A percentile compares a stretch with the other conserved stretches of the same genome.
These are phyloP conservation scores for Apotomis capreana DNA, from an alignment of 2,888 invertebrate genomes.

Conservation along the genomic window DNA sequence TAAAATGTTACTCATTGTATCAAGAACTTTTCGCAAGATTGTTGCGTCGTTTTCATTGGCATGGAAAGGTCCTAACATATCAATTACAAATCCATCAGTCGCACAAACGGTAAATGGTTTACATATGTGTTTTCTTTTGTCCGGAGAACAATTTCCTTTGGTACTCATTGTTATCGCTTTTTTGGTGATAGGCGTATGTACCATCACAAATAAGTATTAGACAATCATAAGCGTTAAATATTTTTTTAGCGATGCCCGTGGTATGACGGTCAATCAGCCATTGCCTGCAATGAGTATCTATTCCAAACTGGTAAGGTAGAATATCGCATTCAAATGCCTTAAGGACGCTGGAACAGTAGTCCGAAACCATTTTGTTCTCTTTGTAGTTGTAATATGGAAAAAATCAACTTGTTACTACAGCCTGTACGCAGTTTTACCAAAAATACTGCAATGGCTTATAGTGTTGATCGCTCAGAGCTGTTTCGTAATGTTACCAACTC, in stretches of 20 bases:
- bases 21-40: slow-evolving; percentile 9
- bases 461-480: slow-evolving; percentile 4
- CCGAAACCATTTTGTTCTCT: slow-evolving; percentile 8
- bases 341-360: slow-evolving; percentile 6
- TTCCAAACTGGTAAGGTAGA: slow-evolving; percentile 6
- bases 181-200: slow-evolving; percentile 11
- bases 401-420: slow-evolving; percentile 5
- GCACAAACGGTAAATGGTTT: slow-evolving; percentile 13
- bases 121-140: slow-evolving; percentile 8
- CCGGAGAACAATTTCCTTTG: slow-evolving; percentile 13
- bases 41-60: slow-evolving; percentile 15
- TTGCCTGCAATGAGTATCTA: slow-evolving; percentile 6
- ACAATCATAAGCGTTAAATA: not conserved
- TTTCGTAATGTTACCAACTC: slow-evolving; percentile 3
- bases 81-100: slow-evolving; percentile 12
- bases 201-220: slow-evolving; percentile 9
- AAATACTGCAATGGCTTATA: slow-evolving; percentile 13
- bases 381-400: not conserved
- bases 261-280: slow-evolving; percentile 11
- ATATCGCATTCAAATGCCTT: slow-evolving; percentile 12
- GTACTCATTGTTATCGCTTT: slow-evolving; percentile 12
- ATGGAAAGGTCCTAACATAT: slow-evolving; percentile 12
- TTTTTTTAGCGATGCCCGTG: not conserved
- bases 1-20: not conserved
- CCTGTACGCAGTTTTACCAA: slow-evolving; percentile 15